These are phyloP conservation scores for Drosophila nr. perissopoda DNA, from an alignment of 2,888 invertebrate species.

Conservation along the genomic window DNA sequence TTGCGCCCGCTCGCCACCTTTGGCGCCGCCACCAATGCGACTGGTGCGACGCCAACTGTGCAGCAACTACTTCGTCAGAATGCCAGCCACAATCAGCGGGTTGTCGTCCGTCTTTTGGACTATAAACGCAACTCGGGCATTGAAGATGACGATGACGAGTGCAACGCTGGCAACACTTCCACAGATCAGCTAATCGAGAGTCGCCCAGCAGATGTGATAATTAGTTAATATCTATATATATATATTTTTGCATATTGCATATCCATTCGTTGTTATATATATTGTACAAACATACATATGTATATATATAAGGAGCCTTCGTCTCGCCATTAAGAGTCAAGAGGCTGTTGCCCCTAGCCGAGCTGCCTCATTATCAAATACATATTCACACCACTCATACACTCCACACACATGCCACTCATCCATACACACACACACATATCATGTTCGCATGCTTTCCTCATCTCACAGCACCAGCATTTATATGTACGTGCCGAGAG, in stretches of 20 bases:
- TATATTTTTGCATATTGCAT: conserved; percentile 27
- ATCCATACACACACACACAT: not conserved
- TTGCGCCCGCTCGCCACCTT: conserved; percentile 68
- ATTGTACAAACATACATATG: conserved; percentile 10
- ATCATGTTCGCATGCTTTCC: conserved; percentile 47
- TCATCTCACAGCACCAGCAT: conserved; percentile 32
- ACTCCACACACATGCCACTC: not conserved
- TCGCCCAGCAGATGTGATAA: conserved; percentile 68
- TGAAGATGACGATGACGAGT: conserved; percentile 14
- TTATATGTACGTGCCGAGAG: conserved; percentile 18
- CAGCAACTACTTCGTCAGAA: conserved; percentile 33
- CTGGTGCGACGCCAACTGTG: conserved; percentile 14
- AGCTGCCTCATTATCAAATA: conserved; percentile 30
- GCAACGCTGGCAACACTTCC: conserved; percentile 33
- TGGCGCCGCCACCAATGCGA: conserved; percentile 14
- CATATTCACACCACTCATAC: not conserved
- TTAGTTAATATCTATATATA: conserved; percentile 59
- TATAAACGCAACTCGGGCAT: conserved; percentile 63
- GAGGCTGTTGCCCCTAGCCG: conserved; percentile 22
- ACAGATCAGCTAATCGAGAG: conserved; percentile 63
- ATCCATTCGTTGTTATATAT: conserved; percentile 25
- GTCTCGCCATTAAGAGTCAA: conserved; percentile 38
- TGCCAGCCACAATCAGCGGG: conserved; percentile 55
- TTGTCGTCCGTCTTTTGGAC: conserved; percentile 69
- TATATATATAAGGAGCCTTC: conserved; percentile 20